Conservation (phyloP, 2,888 invertebrate genomes). For the Mimas tiliae region DNA sequence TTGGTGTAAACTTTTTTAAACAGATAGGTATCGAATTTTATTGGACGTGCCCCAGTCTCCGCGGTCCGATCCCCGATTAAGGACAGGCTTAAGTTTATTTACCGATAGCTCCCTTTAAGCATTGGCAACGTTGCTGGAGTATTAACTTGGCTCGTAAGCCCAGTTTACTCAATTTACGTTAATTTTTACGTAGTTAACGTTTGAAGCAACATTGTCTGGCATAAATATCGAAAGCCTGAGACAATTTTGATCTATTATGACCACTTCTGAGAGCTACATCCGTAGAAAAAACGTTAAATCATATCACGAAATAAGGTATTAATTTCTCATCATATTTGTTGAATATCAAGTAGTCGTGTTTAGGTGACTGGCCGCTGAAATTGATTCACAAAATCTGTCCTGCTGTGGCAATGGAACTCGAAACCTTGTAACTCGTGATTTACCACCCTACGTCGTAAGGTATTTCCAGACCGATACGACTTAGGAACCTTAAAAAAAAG, state of each 20-base stretch:
- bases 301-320: too few relatives aligned
- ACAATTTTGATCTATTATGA: background rate
- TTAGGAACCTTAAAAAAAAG: too few relatives aligned
- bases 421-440: too few relatives aligned
- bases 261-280: background rate
- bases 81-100: constrained; percentile 51
- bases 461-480: too few relatives aligned
- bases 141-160: constrained; percentile 37
- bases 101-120: constrained; percentile 43
- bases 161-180: constrained; percentile 33
- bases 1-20: background rate
- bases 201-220: background rate
- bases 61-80: constrained; percentile 49
- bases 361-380: too few relatives aligned
- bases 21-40: constrained; percentile 37
- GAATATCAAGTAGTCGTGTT: too few relatives aligned
- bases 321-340: too few relatives aligned
- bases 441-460: too few relatives aligned
- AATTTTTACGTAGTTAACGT: constrained; percentile 16
- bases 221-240: background rate
- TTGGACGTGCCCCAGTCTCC: constrained; percentile 32
- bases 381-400: too few relatives aligned
- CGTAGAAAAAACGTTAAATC: background rate
- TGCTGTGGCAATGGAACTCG: too few relatives aligned
- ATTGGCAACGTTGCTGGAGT: constrained; percentile 35